Conservation (phyloP, 2,888 invertebrate genomes). For the Polyommatus icarus region DNA sequence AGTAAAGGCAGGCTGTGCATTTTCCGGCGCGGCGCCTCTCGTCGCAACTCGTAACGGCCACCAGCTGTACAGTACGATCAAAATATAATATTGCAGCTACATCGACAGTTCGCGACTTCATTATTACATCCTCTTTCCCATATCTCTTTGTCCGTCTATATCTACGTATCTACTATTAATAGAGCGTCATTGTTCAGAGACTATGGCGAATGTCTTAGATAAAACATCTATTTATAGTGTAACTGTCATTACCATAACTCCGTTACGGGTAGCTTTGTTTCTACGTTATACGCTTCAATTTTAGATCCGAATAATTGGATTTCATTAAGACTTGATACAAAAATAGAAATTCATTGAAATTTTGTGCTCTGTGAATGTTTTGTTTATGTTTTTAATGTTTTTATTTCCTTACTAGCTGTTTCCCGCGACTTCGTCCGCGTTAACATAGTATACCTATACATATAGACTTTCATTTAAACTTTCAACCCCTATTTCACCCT, state of each 20-base stretch:
- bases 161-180: background rate
- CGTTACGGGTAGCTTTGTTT: background rate
- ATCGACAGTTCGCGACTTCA: background rate
- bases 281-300: background rate
- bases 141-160: background rate
- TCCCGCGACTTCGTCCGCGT: no score
- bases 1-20: background rate
- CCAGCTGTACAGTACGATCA: background rate
- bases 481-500: no score
- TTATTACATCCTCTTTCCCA: no score
- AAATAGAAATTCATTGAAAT: background rate
- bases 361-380: background rate
- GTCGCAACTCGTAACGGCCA: background rate
- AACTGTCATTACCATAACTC: background rate
- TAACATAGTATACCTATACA: no score
- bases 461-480: no score
- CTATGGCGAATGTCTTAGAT: background rate
- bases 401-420: background rate
- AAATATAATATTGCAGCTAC: no score
- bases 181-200: conserved; percentile 2
- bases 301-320: background rate
- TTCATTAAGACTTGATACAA: background rate
- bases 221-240: background rate
- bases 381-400: no score
- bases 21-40: background rate